These are phyloP conservation scores for Dastarcus helophoroides DNA, from an alignment of 2,888 invertebrate species.

Conservation along the genomic window DNA sequence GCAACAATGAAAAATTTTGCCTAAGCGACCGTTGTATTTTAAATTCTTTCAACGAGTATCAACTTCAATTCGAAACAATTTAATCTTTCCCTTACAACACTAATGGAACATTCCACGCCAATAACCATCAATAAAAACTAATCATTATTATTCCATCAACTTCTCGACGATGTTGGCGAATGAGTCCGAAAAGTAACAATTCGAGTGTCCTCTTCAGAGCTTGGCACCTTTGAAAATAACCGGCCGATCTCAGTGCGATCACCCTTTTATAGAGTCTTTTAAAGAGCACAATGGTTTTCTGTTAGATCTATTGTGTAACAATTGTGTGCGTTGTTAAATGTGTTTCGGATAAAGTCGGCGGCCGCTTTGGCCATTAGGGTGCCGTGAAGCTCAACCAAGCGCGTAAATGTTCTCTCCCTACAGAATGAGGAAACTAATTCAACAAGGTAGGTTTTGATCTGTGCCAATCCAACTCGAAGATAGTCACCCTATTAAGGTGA, in stretches of 20 bases:
- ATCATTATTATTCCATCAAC: slow-evolving; percentile 25
- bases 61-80: too few relatives aligned
- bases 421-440: slow-evolving; percentile 1
- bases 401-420: slow-evolving; percentile 9
- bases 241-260: slow-evolving; percentile 29
- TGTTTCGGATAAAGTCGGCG: slow-evolving; percentile 21
- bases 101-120: too few relatives aligned
- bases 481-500: too few relatives aligned
- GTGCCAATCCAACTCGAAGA: too few relatives aligned
- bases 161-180: too few relatives aligned
- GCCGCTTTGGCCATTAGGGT: slow-evolving; percentile 7
- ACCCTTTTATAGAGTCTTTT: slow-evolving; percentile 29
- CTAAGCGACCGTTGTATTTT: too few relatives aligned
- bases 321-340: slow-evolving; percentile 32
- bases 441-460: too few relatives aligned
- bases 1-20: too few relatives aligned
- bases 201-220: slow-evolving; percentile 28
- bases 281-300: slow-evolving; percentile 28
- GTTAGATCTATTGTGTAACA: slow-evolving; percentile 34
- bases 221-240: slow-evolving; percentile 31
- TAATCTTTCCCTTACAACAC: too few relatives aligned
- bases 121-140: slow-evolving; percentile 21
- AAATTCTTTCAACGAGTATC: too few relatives aligned
- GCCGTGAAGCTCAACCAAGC: slow-evolving; percentile 10
- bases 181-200: slow-evolving; percentile 22